Evolutionary conservation across 37 sponge, comb jelly and placozoan genomes (phyloP).

Genomic region (Mnemiopsis leidyi): DNA sequence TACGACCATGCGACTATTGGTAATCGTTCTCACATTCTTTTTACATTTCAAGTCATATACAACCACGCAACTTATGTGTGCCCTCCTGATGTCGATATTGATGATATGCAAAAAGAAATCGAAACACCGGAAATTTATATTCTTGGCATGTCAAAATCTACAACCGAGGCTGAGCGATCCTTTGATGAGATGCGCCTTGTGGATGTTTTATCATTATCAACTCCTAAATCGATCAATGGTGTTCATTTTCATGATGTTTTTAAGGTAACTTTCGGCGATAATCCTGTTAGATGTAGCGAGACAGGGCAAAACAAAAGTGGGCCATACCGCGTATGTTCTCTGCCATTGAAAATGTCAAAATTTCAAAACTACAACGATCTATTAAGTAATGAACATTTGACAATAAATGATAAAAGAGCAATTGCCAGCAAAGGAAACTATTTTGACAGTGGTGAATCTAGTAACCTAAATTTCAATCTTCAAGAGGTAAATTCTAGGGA

Average conservation of each 20-base stretch:
- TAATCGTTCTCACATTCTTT: background rate
- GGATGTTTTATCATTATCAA: background rate
- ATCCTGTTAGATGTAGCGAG: background rate
- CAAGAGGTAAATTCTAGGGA: background rate
- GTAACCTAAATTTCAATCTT: background rate
- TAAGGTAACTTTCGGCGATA: background rate
- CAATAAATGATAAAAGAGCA: background rate
- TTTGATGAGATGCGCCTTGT: conserved; percentile 14
- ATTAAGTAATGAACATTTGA: background rate
- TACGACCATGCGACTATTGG: conserved; percentile 11
- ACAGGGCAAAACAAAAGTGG: background rate
- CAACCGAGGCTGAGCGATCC: background rate
- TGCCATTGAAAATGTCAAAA: background rate
- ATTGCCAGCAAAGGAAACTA: conserved; percentile 16
- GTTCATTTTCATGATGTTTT: background rate
- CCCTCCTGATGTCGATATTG: background rate
- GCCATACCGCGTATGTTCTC: background rate
- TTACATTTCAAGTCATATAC: background rate
- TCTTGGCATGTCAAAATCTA: background rate
- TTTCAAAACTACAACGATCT: background rate
- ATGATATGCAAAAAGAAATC: conserved; percentile 18
- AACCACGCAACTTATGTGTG: background rate
- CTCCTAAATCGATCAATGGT: background rate
- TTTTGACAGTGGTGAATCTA: background rate
- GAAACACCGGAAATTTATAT: background rate